Evolutionary conservation across 2,888 invertebrate species (phyloP).

Genomic region (Drosophila putrida): DNA sequence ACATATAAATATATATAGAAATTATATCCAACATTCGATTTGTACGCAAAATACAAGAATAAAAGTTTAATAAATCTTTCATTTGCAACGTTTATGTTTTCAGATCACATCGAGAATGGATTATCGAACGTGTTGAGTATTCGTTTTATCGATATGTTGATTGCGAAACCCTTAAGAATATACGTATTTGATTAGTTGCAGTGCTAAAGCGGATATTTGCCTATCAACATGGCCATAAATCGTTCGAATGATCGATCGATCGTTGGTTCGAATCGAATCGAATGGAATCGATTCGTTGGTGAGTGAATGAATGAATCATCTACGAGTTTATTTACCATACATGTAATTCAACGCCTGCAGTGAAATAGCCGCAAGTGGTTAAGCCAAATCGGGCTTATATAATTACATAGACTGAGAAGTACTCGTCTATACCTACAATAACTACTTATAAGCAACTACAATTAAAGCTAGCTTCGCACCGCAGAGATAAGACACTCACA

Average conservation of each 20-base stretch:
- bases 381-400: constrained; percentile 72
- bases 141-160: constrained; percentile 52
- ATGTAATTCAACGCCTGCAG: constrained; percentile 63
- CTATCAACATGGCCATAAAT: constrained; percentile 77
- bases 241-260: constrained; percentile 40
- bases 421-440: constrained; percentile 29
- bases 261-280: constrained; percentile 2
- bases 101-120: neutral
- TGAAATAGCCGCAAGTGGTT: constrained; percentile 52
- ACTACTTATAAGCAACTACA: constrained; percentile 25
- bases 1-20: constrained; percentile 22
- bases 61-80: constrained; percentile 6
- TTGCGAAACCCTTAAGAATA: constrained; percentile 28
- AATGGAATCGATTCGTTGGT: neutral
- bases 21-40: constrained; percentile 69
- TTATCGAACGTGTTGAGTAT: constrained; percentile 14
- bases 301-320: constrained; percentile 56
- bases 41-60: constrained; percentile 51
- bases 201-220: constrained; percentile 63
- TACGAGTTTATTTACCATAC: constrained; percentile 42
- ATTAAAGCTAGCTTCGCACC: constrained; percentile 8
- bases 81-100: neutral
- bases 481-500: constrained; percentile 45
- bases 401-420: constrained; percentile 60
- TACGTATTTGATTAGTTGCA: constrained; percentile 42